These are phyloP conservation scores for Ammospiza maritima DNA, from an alignment of 2,797 vertebrate genomes.

Conservation along the genomic window DNA sequence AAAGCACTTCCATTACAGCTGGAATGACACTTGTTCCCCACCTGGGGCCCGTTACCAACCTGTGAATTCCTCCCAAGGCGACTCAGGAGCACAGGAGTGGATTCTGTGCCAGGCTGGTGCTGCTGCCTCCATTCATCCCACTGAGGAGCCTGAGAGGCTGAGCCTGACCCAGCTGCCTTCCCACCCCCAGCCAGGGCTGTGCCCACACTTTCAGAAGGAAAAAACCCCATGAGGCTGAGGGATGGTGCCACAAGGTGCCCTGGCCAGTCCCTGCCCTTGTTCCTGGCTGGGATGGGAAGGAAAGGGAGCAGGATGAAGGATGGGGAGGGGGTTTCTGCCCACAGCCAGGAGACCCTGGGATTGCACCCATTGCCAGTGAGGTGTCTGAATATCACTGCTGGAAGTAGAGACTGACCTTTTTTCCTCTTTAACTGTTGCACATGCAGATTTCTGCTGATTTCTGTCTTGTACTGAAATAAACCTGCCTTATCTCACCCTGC, in stretches of 20 bases:
- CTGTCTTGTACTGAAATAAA: too few relatives aligned
- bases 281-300: background rate
- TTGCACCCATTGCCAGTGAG: too few relatives aligned
- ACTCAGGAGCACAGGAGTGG: background rate
- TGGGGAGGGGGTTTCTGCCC: too few relatives aligned
- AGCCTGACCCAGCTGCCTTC: background rate
- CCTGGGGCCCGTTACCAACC: background rate
- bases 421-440: too few relatives aligned
- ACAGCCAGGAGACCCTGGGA: too few relatives aligned
- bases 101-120: background rate
- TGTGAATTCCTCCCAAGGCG: fast-evolving
- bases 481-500: too few relatives aligned
- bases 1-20: slow-evolving; percentile 4
- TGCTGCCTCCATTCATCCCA: background rate
- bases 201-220: background rate
- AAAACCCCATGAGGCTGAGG: background rate
- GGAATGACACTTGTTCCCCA: background rate
- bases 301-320: background rate
- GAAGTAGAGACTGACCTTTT: too few relatives aligned
- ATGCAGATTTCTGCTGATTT: too few relatives aligned
- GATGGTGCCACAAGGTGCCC: background rate
- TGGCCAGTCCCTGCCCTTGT: background rate
- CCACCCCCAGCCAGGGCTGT: background rate
- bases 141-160: background rate
- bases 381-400: too few relatives aligned